Base-by-base conservation (phyloP, 2,113 vertebrate species). In the Microcebus jonahi region DNA sequence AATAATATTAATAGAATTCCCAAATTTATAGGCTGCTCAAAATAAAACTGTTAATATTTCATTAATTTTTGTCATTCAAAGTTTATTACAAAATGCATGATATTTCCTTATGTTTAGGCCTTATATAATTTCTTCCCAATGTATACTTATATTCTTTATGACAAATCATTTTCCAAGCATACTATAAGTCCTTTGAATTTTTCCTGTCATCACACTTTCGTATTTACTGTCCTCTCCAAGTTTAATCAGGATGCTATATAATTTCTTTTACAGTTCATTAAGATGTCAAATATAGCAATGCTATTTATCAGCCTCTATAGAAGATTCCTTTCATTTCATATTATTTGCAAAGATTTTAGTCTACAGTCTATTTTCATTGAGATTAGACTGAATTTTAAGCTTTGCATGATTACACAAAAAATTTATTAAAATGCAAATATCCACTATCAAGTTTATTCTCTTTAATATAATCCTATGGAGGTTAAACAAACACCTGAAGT, bases 231-330 rank as follows among this genome's bases (percentile, higher is more conserved):
- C 87, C 25, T 88, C 81, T 63, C 63, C 21, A 95, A 87, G 88
- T 95, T 68, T 88, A 90, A 93, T 84, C 65, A 95, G 65, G 83
- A 93, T 87, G 53, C 45, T 65, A 45, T 86, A 67, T 53, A 90
- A 36, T 79, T 92, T 65, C 45, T 76, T 48, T 84, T 70, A 93
- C 29, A 91, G 65, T 27, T 91, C 48, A 91, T 86, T 88, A 96
- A 95, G 86, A 83, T 73, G 65, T 91, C 88, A 91, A 89, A 42
- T 36, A 27, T 75, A 80, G 73, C 71, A 93, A 70, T 85, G 55
- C 36, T 70, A 21, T 25, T 55, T 70, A 93, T 63, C 55, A 87
- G 59, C 70, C 55, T 71, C 87, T 75, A 50, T n/a, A 83, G 53
- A 25, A 87, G 27, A 90, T 65, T 81, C 25, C 42, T 83, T 86